phyloP scores from a whole-genome alignment of 2,113 vertebrate genomes.

The Ivindomyrus marchei region DNA sequence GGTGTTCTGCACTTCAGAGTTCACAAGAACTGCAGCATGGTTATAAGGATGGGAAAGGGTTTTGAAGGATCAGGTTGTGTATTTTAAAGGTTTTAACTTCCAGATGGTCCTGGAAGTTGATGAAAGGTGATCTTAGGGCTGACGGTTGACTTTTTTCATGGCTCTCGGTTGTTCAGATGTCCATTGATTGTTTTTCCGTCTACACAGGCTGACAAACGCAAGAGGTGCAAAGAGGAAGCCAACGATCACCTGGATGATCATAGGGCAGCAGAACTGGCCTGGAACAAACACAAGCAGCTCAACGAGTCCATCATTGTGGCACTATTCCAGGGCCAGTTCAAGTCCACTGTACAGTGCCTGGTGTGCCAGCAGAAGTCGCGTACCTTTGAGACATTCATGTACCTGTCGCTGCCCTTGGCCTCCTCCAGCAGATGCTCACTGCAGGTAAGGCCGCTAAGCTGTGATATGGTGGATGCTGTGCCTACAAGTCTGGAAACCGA shows the following conservation, averaged over 20 bases:
- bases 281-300: constrained; percentile 90
- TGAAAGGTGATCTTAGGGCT: background rate
- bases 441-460: constrained; percentile 64
- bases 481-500: background rate
- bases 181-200: background rate
- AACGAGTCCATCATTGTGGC: constrained; percentile 94
- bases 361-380: constrained; percentile 87
- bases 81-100: background rate
- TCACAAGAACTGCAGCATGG: background rate
- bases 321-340: constrained; percentile 96
- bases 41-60: background rate
- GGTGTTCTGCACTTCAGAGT: background rate
- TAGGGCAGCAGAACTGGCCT: constrained; percentile 79
- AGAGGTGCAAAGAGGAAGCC: constrained; percentile 88
- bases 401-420: constrained; percentile 82
- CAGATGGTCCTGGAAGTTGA: background rate
- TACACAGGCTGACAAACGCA: constrained; percentile 84
- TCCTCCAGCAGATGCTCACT: constrained; percentile 89
- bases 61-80: background rate
- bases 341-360: constrained; percentile 93
- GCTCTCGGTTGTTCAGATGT: background rate
- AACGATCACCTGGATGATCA: constrained; percentile 84
- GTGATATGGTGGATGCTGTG: background rate
- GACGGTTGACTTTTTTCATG: background rate
- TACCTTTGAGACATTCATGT: constrained; percentile 98